phyloP scores from a whole-genome alignment of 1,140 invertebrate genomes.

The Aphidius ervi region DNA sequence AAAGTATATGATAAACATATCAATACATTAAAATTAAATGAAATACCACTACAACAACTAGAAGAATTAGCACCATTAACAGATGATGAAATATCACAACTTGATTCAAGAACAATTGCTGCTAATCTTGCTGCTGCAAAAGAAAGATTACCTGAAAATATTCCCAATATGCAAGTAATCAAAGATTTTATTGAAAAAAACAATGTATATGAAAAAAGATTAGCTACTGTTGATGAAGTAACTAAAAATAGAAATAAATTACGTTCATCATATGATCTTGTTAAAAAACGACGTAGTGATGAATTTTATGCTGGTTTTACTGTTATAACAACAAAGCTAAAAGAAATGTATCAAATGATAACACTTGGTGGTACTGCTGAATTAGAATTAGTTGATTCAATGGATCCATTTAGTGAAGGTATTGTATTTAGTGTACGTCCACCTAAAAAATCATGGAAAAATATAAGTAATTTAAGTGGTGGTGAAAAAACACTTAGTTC shows the following conservation, averaged over 20 bases:
- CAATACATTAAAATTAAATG: slow-evolving; percentile 63
- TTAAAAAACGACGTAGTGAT: slow-evolving; percentile 63
- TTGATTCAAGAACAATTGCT: slow-evolving; percentile 53
- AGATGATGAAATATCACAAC: slow-evolving; percentile 59
- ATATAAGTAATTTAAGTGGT: slow-evolving; percentile 96
- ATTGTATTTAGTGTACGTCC: slow-evolving; percentile 95
- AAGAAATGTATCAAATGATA: slow-evolving; percentile 98
- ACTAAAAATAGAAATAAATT: slow-evolving; percentile 75
- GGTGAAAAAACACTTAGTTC: slow-evolving; percentile 99
- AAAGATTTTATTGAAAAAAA: slow-evolving; percentile 69
- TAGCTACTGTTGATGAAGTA: slow-evolving; percentile 78
- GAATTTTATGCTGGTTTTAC: slow-evolving; percentile 91
- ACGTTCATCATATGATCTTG: slow-evolving; percentile 67
- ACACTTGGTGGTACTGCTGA: slow-evolving; percentile 97
- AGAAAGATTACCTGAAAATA: slow-evolving; percentile 37
- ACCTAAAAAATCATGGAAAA: slow-evolving; percentile 98
- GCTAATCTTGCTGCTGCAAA: slow-evolving; percentile 36
- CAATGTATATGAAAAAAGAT: slow-evolving; percentile 69
- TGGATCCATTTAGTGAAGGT: slow-evolving; percentile 95
- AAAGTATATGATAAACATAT: slow-evolving; percentile 57
- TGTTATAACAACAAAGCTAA: slow-evolving; percentile 85
- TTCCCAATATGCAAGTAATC: slow-evolving; percentile 48
- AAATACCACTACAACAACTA: slow-evolving; percentile 57
- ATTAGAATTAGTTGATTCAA: slow-evolving; percentile 88
- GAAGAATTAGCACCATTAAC: slow-evolving; percentile 58